Percentiles rank a stretch among this genome's conserved stretches.
phyloP scores from a whole-genome alignment of 2,888 invertebrate genomes.

The Anthophora plumipes region DNA sequence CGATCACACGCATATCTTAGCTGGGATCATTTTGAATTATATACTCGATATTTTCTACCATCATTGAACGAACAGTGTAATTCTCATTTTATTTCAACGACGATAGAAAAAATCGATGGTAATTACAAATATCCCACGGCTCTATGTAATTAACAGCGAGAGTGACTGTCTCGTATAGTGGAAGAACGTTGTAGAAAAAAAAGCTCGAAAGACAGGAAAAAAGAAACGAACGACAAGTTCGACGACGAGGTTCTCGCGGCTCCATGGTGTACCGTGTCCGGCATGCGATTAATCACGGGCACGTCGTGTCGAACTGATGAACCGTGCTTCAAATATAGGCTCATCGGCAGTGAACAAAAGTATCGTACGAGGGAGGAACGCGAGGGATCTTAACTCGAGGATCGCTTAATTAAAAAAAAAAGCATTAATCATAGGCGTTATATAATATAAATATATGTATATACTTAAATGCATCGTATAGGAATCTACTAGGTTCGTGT shows the following conservation, averaged over 20 bases:
- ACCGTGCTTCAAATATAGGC: conserved; percentile 31
- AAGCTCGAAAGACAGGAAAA: not conserved
- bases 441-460: conserved; percentile 77
- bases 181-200: conserved; percentile 36
- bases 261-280: conserved; percentile 33
- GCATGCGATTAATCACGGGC: conserved; percentile 22
- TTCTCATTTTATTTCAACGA: too few relatives aligned
- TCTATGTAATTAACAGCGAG: not conserved
- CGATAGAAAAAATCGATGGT: not conserved
- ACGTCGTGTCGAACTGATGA: conserved; percentile 39
- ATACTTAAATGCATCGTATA: conserved; percentile 82
- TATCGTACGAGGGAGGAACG: conserved; percentile 55
- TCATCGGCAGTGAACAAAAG: conserved; percentile 49
- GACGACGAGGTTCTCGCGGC: not conserved
- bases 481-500: conserved; percentile 81
- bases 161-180: conserved; percentile 7
- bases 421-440: conserved; percentile 69
- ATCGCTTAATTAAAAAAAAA: conserved; percentile 65
- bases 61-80: too few relatives aligned
- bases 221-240: not conserved
- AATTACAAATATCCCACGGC: not conserved
- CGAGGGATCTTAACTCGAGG: conserved; percentile 67
- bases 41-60: too few relatives aligned
- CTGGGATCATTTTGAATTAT: too few relatives aligned
- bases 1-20: not conserved